Evolutionary conservation across 2,113 vertebrate genomes (phyloP), one percentile per base, ranked within the genome.

Genomic region (Cyanoderma ruficeps): DNA sequence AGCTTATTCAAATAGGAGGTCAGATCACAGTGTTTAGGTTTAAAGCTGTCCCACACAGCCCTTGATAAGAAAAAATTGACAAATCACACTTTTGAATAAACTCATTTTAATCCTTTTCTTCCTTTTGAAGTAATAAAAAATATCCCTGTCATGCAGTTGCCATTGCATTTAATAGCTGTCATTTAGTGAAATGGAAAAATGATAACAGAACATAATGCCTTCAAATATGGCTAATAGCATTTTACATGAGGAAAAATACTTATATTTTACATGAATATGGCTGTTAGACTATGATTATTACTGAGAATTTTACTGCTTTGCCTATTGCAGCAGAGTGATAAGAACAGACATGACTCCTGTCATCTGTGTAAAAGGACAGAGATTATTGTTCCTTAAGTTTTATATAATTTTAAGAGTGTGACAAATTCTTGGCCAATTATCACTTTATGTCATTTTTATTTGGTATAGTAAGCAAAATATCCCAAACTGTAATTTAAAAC

Each of bases 1-100:
- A 98, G 98, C 98, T 98, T 99, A 98, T 99, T 99, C 98, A 99
- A 99, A 99, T 98, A 95, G 72, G 93, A 98, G 98, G 98, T 98
- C 98, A 98, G 97, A 98, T 97, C 96, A 97, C 94, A 91, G 95
- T 98, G 97, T 97, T 98, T 97, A 97, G 97, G 97, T 97, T 98
- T 97, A 98, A 98, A 98, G 97, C 98, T 98, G 98, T 98, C 98
- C 98, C 93, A 65, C 97, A 96, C 96, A 97, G 78, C 81, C 60
- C 95, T 96, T 93, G 97, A 97, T 97, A 97, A 98, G 93, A 81
- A 80, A 97, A 98, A 98, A 97, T 94, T 97, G 98, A 98, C 98
- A 98, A 98, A 98, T 98, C 98, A 96, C 97, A 96, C 97, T 98
- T 98, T 83, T 95, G 97, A 99, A 99, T 99, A 98, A 98, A 98